A percentile compares a stretch with the other conserved stretches of the same genome.
Conservation (phyloP, 2,797 vertebrate genomes). For the Netta rufina region DNA sequence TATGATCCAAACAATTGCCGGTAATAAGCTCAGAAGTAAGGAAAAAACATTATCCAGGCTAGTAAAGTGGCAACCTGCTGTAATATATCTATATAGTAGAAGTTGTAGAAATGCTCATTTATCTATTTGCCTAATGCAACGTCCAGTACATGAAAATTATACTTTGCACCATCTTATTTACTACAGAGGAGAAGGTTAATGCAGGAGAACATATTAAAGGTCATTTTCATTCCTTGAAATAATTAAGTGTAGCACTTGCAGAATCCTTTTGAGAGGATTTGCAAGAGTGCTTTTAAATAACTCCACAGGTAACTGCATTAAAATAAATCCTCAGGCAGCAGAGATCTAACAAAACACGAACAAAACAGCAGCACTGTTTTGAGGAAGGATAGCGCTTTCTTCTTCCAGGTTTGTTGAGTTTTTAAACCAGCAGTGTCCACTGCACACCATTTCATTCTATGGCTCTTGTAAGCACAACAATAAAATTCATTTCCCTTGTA, state of each 20-base stretch:
- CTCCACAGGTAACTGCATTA: constrained; percentile 32
- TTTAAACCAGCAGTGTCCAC: background rate
- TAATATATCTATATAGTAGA: background rate
- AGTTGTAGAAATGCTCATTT: background rate
- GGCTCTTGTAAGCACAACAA: background rate
- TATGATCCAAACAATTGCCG: background rate
- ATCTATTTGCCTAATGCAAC: constrained; percentile 14
- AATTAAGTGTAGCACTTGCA: constrained; percentile 43
- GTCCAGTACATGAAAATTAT: background rate
- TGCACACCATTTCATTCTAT: background rate
- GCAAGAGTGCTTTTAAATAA: constrained; percentile 38
- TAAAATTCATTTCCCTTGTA: background rate
- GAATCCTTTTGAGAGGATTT: constrained; percentile 38
- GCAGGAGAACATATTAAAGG: constrained; percentile 30
- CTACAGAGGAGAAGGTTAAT: constrained; percentile 13
- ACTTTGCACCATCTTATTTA: constrained; percentile 3
- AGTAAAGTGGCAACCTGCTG: background rate
- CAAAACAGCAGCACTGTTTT: background rate
- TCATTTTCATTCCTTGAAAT: constrained; percentile 53
- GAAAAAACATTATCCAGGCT: background rate
- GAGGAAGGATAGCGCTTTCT: background rate
- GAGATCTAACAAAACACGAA: background rate
- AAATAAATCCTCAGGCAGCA: constrained; percentile 24
- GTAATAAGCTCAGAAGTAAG: background rate
- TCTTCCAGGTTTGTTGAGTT: background rate